Percentiles rank a stretch among this genome's conserved stretches.
Evolutionary conservation across 2,797 vertebrate genomes (phyloP).

Genomic region (Liparis tanakae): DNA sequence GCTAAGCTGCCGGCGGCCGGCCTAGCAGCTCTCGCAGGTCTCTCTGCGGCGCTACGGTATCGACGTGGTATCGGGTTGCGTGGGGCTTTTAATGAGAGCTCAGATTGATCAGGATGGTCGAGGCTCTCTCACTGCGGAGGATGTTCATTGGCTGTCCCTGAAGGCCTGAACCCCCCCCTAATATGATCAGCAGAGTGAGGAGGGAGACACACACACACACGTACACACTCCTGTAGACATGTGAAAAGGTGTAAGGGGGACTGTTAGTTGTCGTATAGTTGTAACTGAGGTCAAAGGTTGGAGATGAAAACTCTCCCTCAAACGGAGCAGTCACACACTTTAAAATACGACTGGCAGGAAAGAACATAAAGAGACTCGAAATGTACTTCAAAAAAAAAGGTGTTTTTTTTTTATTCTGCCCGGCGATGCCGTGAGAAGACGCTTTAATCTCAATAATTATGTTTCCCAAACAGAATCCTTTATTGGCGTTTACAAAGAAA

Average conservation of each 20-base stretch:
- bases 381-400: not conserved
- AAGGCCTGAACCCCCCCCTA: slow-evolving; percentile 40
- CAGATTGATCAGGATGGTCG: slow-evolving; percentile 84
- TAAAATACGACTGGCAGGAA: slow-evolving; percentile 6
- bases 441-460: slow-evolving; percentile 11
- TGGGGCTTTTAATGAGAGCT: slow-evolving; percentile 82
- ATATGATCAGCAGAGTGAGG: slow-evolving; percentile 41
- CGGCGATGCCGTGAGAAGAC: not conserved
- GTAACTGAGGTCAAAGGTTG: too few relatives aligned
- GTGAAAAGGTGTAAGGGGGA: not conserved
- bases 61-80: slow-evolving; percentile 84
- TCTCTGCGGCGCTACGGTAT: slow-evolving; percentile 77
- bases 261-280: not conserved
- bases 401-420: not conserved
- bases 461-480: slow-evolving; percentile 25
- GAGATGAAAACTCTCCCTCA: too few relatives aligned
- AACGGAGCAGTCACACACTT: not conserved
- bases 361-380: slow-evolving; percentile 20
- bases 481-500: not conserved
- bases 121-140: slow-evolving; percentile 61
- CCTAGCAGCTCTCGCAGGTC: slow-evolving; percentile 71
- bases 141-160: slow-evolving; percentile 63
- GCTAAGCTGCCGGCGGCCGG: slow-evolving; percentile 64
- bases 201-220: not conserved
- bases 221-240: not conserved